Conservation (phyloP, 2,797 vertebrate genomes). For the Octomys mimax region DNA sequence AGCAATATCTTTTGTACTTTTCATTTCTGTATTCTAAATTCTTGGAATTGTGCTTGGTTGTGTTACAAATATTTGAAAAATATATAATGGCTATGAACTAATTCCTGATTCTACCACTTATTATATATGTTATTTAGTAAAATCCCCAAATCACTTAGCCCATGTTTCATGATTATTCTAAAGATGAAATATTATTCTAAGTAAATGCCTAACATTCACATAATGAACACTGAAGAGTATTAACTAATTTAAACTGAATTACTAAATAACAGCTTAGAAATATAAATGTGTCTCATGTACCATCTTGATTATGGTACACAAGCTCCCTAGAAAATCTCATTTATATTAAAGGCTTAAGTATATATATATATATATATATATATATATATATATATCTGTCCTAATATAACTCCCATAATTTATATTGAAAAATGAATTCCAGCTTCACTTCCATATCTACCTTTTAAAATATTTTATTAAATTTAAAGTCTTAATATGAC, state of each 20-base stretch:
- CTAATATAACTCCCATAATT: not conserved
- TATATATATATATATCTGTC: not conserved
- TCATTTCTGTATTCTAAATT: not conserved
- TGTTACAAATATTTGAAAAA: slow-evolving; percentile 19
- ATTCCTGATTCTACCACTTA: not conserved
- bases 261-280: not conserved
- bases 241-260: not conserved
- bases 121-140: not conserved
- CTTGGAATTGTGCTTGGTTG: not conserved
- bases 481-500: not conserved
- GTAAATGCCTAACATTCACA: not conserved
- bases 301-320: not conserved
- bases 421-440: not conserved
- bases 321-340: not conserved
- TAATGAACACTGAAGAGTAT: not conserved
- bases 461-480: not conserved
- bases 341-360: not conserved
- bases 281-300: not conserved
- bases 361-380: not conserved
- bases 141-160: not conserved
- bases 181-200: not conserved
- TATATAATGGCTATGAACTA: not conserved
- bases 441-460: not conserved
- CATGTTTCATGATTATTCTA: not conserved
- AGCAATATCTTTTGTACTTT: not conserved